phyloP scores from a whole-genome alignment of 1,140 invertebrate species.

The Eumaeus atala region DNA sequence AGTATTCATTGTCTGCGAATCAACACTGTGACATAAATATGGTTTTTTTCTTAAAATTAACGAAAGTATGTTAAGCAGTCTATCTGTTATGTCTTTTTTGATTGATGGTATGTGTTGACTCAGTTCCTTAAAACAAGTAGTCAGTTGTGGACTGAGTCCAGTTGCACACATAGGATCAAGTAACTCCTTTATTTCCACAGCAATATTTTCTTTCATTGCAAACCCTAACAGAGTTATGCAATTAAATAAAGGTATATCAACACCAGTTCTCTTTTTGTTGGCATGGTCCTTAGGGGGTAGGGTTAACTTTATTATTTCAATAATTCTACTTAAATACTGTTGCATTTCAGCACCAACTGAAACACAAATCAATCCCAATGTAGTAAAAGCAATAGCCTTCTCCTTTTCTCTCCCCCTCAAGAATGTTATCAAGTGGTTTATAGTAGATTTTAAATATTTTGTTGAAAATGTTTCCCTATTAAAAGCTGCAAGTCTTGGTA shows the following conservation, averaged over 20 bases:
- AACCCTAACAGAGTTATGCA: slow-evolving; percentile 94
- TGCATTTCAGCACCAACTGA: slow-evolving; percentile 89
- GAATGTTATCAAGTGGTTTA: slow-evolving; percentile 86
- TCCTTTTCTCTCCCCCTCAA: slow-evolving; percentile 88
- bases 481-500: slow-evolving; percentile 95
- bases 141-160: slow-evolving; percentile 91
- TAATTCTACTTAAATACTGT: slow-evolving; percentile 86
- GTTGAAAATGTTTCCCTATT: slow-evolving; percentile 86
- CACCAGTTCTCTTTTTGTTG: slow-evolving; percentile 81
- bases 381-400: slow-evolving; percentile 88
- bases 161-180: slow-evolving; percentile 95
- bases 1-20: slow-evolving; percentile 48
- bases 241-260: slow-evolving; percentile 93
- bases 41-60: slow-evolving; percentile 93
- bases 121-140: slow-evolving; percentile 92
- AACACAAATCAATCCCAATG: slow-evolving; percentile 92
- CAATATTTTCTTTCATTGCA: slow-evolving; percentile 86
- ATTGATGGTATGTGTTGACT: slow-evolving; percentile 91
- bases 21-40: slow-evolving; percentile 77
- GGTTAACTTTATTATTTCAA: slow-evolving; percentile 88
- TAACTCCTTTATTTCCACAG: slow-evolving; percentile 86
- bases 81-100: slow-evolving; percentile 94
- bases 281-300: slow-evolving; percentile 87
- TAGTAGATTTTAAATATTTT: slow-evolving; percentile 85
- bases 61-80: slow-evolving; percentile 89